Percentiles rank a stretch among this genome's conserved stretches.
Conservation (phyloP, 1,140 invertebrate species). For the Mylabris phalerata region DNA sequence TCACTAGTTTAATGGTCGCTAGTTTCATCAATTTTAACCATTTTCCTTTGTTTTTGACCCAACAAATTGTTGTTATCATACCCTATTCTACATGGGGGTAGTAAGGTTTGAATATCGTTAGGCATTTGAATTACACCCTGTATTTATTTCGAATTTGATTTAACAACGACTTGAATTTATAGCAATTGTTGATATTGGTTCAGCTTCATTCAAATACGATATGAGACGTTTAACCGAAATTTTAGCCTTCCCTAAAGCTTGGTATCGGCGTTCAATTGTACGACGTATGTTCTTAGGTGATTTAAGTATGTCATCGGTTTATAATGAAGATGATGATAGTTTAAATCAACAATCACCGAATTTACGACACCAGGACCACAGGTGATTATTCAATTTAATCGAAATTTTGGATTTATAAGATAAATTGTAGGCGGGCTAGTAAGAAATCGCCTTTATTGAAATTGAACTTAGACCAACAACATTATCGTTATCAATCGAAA, state of each 20-base stretch:
- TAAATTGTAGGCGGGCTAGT: too few relatives aligned
- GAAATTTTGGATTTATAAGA: not conserved
- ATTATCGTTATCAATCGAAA: conserved; percentile 39
- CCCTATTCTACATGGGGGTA: too few relatives aligned
- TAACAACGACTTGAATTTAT: conserved; percentile 32
- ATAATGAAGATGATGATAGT: conserved; percentile 35
- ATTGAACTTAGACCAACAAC: conserved; percentile 47
- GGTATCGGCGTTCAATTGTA: conserved; percentile 91
- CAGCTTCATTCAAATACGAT: conserved; percentile 98
- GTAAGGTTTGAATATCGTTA: too few relatives aligned
- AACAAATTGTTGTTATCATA: too few relatives aligned
- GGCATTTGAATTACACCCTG: too few relatives aligned
- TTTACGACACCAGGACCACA: conserved; percentile 23
- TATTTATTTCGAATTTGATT: too few relatives aligned
- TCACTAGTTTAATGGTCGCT: too few relatives aligned
- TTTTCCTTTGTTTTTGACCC: too few relatives aligned
- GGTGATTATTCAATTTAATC: not conserved
- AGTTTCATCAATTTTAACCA: too few relatives aligned
- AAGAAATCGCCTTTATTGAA: conserved; percentile 38
- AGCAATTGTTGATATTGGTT: conserved; percentile 93
- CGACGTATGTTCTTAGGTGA: conserved; percentile 90
- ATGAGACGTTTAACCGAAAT: conserved; percentile 97
- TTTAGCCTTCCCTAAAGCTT: conserved; percentile 95
- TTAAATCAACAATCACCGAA: conserved; percentile 27
- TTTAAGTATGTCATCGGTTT: conserved; percentile 50